phyloP scores from a whole-genome alignment of 2,113 vertebrate genomes.

The Cyphomyrus plagiostoma region DNA sequence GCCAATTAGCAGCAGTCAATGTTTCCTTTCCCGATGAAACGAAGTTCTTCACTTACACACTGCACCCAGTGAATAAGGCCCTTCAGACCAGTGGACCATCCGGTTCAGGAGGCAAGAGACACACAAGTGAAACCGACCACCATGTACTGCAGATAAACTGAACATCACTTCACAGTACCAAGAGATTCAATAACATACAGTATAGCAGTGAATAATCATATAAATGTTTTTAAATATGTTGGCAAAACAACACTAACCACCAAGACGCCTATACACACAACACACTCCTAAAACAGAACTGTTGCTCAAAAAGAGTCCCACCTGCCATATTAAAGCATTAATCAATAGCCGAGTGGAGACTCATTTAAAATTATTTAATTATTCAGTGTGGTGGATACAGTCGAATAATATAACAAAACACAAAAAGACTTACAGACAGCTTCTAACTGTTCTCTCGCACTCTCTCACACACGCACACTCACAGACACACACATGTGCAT shows the following conservation, averaged over 20 bases:
- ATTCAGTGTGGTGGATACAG: neutral
- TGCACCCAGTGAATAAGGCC: neutral
- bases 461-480: neutral
- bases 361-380: neutral
- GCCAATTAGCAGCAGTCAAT: conserved; percentile 26
- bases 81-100: neutral
- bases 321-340: neutral
- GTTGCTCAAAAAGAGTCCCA: neutral
- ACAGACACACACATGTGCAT: neutral
- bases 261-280: neutral
- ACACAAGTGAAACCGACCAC: neutral
- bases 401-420: neutral
- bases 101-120: neutral
- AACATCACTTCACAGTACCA: neutral
- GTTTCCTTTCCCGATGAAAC: neutral
- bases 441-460: neutral
- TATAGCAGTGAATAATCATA: neutral
- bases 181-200: neutral
- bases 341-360: neutral
- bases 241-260: neutral
- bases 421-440: neutral
- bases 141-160: neutral
- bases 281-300: neutral
- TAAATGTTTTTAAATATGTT: neutral
- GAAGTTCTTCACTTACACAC: neutral